phyloP scores from a whole-genome alignment of 2,797 vertebrate genomes.

The Carduelis carduelis region DNA sequence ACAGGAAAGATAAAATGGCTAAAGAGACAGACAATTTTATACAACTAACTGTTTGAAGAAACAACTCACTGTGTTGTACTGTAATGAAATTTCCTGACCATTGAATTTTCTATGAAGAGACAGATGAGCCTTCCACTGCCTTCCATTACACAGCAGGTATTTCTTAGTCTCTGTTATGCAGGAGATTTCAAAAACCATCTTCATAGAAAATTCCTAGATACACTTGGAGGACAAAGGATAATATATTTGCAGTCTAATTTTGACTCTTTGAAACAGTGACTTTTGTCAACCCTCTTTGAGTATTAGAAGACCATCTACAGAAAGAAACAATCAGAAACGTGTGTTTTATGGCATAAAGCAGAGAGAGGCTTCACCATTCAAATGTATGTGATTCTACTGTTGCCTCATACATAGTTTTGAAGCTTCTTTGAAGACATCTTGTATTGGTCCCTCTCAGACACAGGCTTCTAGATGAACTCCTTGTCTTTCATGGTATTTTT shows the following conservation, averaged over 20 bases:
- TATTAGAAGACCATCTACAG: background rate
- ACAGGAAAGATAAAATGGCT: constrained; percentile 46
- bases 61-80: constrained; percentile 3
- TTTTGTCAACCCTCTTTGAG: background rate
- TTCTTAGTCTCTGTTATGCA: background rate
- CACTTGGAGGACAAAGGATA: background rate
- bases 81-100: constrained; percentile 11
- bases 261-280: background rate
- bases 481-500: background rate
- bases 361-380: background rate
- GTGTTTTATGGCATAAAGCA: background rate
- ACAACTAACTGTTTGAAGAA: constrained; percentile 31
- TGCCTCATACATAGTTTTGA: background rate
- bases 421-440: background rate
- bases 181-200: background rate
- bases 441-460: background rate
- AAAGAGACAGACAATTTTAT: constrained; percentile 35
- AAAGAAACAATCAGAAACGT: background rate
- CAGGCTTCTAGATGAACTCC: background rate
- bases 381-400: background rate
- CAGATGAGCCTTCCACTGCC: constrained; percentile 9
- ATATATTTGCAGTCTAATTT: background rate
- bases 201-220: background rate
- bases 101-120: constrained; percentile 46
- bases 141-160: constrained; percentile 18